A percentile compares a stretch with the other conserved stretches of the same genome.
phyloP scores from a whole-genome alignment of 2,888 invertebrate species.

The Plagodis pulveraria region DNA sequence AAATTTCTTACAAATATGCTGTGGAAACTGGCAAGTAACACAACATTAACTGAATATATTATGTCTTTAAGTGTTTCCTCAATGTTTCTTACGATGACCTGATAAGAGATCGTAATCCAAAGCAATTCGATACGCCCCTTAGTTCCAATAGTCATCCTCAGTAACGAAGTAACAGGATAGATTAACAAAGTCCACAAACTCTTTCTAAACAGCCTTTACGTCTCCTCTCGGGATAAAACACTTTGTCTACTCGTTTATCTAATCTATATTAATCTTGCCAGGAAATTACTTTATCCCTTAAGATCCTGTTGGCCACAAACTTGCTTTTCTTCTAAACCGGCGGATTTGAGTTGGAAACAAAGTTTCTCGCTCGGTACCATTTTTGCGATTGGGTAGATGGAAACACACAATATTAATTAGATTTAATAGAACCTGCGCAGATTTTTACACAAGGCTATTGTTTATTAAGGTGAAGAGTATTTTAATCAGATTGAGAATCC shows the following conservation, averaged over 20 bases:
- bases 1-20: too few species aligned
- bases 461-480: too few species aligned
- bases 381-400: not conserved
- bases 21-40: not conserved
- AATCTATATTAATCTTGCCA: conserved; percentile 46
- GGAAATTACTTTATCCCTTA: conserved; percentile 44
- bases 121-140: not conserved
- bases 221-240: conserved; percentile 31
- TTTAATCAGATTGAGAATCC: too few species aligned
- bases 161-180: conserved; percentile 17
- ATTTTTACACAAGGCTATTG: too few species aligned
- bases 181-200: conserved; percentile 19
- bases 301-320: conserved; percentile 37
- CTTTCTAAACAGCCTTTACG: conserved; percentile 27
- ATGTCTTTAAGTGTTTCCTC: not conserved
- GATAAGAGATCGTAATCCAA: not conserved
- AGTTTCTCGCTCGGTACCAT: not conserved
- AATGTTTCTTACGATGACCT: not conserved
- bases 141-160: conserved; percentile 4
- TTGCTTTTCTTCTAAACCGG: conserved; percentile 34
- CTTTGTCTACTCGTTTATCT: conserved; percentile 36
- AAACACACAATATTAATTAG: too few species aligned
- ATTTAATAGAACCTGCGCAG: too few species aligned
- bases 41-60: too few species aligned
- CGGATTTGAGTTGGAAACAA: conserved; percentile 25